These are phyloP conservation scores for Percopsis transmontana DNA, from an alignment of 2,113 vertebrate genomes.

Conservation along the genomic window DNA sequence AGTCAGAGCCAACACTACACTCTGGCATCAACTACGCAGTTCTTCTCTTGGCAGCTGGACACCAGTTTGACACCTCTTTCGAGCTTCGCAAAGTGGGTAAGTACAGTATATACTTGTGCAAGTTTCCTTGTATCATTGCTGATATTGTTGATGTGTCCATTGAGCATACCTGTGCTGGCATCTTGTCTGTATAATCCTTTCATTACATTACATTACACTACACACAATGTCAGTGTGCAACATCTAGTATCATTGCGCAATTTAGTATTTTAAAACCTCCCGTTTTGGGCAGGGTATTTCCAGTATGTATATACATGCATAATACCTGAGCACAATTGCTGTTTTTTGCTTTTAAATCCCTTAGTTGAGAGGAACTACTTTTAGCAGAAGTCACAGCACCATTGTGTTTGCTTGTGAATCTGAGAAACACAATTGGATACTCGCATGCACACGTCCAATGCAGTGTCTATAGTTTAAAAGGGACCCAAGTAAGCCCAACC, in stretches of 20 bases:
- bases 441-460: too few species aligned
- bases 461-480: too few species aligned
- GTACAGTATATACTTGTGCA: conserved; percentile 46
- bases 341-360: too few species aligned
- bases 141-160: background rate
- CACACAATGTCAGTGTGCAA: too few species aligned
- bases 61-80: conserved; percentile 96
- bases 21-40: conserved; percentile 99
- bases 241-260: too few species aligned
- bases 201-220: background rate
- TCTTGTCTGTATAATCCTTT: background rate
- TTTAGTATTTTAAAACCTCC: background rate
- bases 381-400: too few species aligned
- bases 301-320: too few species aligned
- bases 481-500: too few species aligned
- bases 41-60: conserved; percentile 92
- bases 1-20: conserved; percentile 95
- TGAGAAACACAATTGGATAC: too few species aligned
- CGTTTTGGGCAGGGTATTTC: background rate
- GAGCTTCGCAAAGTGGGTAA: conserved; percentile 99
- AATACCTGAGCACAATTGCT: too few species aligned
- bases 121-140: background rate
- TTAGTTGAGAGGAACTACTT: too few species aligned
- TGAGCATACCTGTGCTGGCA: background rate
- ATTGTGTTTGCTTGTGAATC: too few species aligned